A percentile compares a stretch with the other conserved stretches of the same genome.
Conservation (phyloP, 1,140 invertebrate genomes). For the Drosophila orena region DNA sequence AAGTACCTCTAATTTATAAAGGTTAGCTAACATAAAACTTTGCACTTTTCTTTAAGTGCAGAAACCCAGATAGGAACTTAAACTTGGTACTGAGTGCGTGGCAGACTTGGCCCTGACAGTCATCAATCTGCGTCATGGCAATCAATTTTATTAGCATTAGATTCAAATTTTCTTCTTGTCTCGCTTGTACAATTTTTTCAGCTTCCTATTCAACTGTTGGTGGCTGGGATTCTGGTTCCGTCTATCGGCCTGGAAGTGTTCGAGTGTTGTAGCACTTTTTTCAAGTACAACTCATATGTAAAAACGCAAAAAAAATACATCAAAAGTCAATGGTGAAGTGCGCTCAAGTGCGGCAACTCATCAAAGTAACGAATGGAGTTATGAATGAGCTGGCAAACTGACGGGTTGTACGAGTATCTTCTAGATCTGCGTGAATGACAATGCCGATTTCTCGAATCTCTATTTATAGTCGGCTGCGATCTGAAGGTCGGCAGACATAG, state of each 20-base stretch:
- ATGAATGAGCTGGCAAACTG: constrained; percentile 67
- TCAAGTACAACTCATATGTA: constrained; percentile 64
- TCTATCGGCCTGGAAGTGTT: constrained; percentile 45
- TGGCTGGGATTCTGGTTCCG: constrained; percentile 53
- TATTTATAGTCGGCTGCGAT: constrained; percentile 37
- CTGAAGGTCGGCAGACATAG: constrained; percentile 59
- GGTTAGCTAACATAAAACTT: too few species aligned
- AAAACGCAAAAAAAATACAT: constrained; percentile 58
- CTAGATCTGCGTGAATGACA: constrained; percentile 65
- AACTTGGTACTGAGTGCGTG: constrained; percentile 43
- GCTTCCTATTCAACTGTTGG: constrained; percentile 8
- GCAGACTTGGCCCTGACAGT: constrained; percentile 60
- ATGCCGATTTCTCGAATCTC: constrained; percentile 64
- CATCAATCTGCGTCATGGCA: constrained; percentile 74
- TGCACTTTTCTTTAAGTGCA: not conserved
- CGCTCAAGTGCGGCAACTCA: constrained; percentile 77
- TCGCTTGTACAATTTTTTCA: constrained; percentile 23
- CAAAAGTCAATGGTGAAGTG: constrained; percentile 68
- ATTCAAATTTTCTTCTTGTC: constrained; percentile 16
- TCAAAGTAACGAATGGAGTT: constrained; percentile 67
- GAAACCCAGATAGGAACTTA: constrained; percentile 7
- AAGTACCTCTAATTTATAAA: too few species aligned
- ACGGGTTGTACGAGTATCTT: constrained; percentile 46
- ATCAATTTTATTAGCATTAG: constrained; percentile 77
- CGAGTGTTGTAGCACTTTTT: constrained; percentile 71